phyloP scores from a whole-genome alignment of 2,888 invertebrate genomes.

The Zygogramma bicolorata region DNA sequence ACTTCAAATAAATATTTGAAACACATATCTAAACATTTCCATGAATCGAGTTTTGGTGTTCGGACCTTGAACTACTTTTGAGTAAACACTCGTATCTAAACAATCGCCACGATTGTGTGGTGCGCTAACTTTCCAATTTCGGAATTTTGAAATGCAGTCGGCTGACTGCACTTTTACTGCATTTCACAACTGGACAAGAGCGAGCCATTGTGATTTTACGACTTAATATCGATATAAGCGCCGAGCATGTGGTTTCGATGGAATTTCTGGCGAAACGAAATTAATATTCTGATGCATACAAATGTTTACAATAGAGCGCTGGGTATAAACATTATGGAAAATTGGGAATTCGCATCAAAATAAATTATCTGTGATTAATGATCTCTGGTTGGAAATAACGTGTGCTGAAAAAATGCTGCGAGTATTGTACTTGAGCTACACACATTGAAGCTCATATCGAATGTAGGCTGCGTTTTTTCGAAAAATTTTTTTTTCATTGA shows the following conservation, averaged over 20 bases:
- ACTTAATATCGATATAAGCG: not conserved
- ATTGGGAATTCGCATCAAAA: not conserved
- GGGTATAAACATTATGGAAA: not conserved
- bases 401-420: too few relatives aligned
- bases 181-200: conserved; percentile 3
- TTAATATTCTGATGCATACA: not conserved
- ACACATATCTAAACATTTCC: not conserved
- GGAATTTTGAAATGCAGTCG: not conserved
- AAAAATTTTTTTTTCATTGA: too few relatives aligned
- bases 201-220: conserved; percentile 2
- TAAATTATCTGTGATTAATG: not conserved
- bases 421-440: too few relatives aligned
- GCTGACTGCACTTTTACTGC: not conserved
- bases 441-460: too few relatives aligned
- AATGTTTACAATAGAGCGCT: not conserved
- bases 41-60: not conserved
- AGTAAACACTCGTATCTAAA: conserved; percentile 3
- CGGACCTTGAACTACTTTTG: conserved; percentile 17
- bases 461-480: too few relatives aligned
- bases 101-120: not conserved
- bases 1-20: not conserved
- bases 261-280: not conserved
- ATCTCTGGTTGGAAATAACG: too few relatives aligned
- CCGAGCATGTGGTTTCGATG: not conserved
- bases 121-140: not conserved